Evolutionary conservation across 2,797 vertebrate species (phyloP), one percentile per base, ranked within the genome.

Genomic region (Danio albolineatus): DNA sequence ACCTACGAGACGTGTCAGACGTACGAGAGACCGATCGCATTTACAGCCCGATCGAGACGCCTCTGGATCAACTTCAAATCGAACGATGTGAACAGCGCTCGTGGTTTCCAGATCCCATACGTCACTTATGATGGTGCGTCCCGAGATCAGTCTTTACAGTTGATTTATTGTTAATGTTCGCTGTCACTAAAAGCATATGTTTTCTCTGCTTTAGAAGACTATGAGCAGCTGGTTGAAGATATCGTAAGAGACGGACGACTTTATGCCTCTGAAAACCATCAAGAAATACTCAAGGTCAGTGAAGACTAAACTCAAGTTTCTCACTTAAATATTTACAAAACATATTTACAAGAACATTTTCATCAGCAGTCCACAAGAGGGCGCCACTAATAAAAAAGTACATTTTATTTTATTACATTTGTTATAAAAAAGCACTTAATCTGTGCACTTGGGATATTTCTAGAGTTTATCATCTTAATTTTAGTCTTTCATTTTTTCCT

Each of bases 31-130:
- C 98, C 98, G 39, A 98, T 99, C 0, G 98, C 98, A 84, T 99
- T 99, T 93, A 99, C 98, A 0, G 97, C 98, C 53, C 96, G 98
- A 75, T 99, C 98, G 28, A 93, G 98, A 6, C 96, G 97, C 9
- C 97, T 99, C 76, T 99, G 98, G 97, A 96, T 99, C 86, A 97
- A 97, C 90, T 99, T 99, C 89, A 99, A 98, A 90, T 98, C 97
- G 71, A 99, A 98, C 0, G 98, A 99, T 82, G 95, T 95, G 78
- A 99, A 99, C 94, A 98, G 97, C 0, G 97, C 96, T 76, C 93
- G 96, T 0, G 98, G 98, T 84, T 99, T 99, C 89, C 97, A 99
- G 94, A 98, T 99, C 87, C 98, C 97, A 71, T 99, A 98, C 0
- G 98, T 99, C 61, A 99, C 97, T 43, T 99, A 99, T 0, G 97